phyloP scores from a whole-genome alignment of 2,797 vertebrate genomes.

The Eupleurogrammus muticus region DNA sequence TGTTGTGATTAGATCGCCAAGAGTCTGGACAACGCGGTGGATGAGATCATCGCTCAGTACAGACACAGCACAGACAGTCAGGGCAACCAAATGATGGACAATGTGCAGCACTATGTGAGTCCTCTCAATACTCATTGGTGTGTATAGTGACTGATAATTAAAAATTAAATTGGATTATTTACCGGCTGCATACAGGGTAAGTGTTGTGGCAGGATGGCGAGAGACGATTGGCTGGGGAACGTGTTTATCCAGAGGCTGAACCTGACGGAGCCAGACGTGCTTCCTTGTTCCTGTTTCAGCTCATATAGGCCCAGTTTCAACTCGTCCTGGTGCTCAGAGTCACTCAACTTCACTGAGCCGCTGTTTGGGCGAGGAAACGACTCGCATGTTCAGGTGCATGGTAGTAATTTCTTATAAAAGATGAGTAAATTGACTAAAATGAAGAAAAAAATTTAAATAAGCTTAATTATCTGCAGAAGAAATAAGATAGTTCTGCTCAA shows the following conservation, averaged over 20 bases:
- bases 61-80: not conserved
- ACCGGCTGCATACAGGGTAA: conserved; percentile 34
- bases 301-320: fast-evolving
- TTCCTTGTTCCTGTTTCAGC: conserved; percentile 77
- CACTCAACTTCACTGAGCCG: not conserved
- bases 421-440: too few species aligned
- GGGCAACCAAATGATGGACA: conserved; percentile 67
- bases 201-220: conserved; percentile 68
- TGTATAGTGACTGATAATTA: not conserved
- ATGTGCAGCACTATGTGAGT: conserved; percentile 68
- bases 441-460: too few species aligned
- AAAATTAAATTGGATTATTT: not conserved
- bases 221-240: conserved; percentile 73
- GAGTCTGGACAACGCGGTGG: conserved; percentile 22
- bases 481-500: too few species aligned
- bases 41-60: conserved; percentile 43
- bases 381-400: conserved; percentile 49
- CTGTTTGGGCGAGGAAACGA: conserved; percentile 37
- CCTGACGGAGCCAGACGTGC: conserved; percentile 1
- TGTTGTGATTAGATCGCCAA: conserved; percentile 45
- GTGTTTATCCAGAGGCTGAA: conserved; percentile 42
- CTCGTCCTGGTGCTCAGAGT: conserved; percentile 48
- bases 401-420: too few species aligned
- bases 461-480: too few species aligned
- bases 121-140: not conserved